Base-by-base conservation (phyloP, 1,140 invertebrate species). In the Drosophila orena region DNA sequence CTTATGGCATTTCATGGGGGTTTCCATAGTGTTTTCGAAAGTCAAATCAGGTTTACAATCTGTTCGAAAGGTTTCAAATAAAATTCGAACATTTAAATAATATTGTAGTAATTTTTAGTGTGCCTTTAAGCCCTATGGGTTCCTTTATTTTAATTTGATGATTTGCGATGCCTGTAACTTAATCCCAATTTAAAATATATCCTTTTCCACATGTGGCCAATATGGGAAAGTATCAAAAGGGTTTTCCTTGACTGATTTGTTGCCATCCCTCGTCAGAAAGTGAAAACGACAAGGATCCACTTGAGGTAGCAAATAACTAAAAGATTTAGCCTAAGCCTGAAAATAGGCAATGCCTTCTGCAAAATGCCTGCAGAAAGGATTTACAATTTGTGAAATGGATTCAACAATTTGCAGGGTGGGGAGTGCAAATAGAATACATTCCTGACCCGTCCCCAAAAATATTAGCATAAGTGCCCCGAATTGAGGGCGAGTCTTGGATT, bases 391-490 rank as follows among this genome's bases (percentile, higher is more conserved):
- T 75, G 46, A 77, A 65, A 74, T 65, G 34, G 71, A 73, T 78
- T 61, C 61, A 22, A 68, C 54, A 70, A 74, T 73, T 54, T 44
- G 49, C 55, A 35, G 60, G n/a, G 27, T 35, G 46, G n/a, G 42
- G 2, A 44, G 50, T 50, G 44, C 57, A 66, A 66, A 53, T 59
- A 79, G 43, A 56, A 77, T 77, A 72, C 71, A 69, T 64, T 17
- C 11, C 11, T 77, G 81, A 77, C 81, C 81, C 79, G 42, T 27
- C 44, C 49, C 34, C 61, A 86, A 58, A 79, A 77, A 90, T 80
- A 89, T 89, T 89, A 89, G 79, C 84, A 89, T 89, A 89, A 86
- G 75, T 86, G 75, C 27, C 58, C 57, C 69, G 46, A 61, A 70
- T 60, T 73, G 8, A 34, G 42, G 68, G 34, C 50, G 60, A 42